Conservation (phyloP, 2,888 invertebrate species). For the Phragmatobia fuliginosa region DNA sequence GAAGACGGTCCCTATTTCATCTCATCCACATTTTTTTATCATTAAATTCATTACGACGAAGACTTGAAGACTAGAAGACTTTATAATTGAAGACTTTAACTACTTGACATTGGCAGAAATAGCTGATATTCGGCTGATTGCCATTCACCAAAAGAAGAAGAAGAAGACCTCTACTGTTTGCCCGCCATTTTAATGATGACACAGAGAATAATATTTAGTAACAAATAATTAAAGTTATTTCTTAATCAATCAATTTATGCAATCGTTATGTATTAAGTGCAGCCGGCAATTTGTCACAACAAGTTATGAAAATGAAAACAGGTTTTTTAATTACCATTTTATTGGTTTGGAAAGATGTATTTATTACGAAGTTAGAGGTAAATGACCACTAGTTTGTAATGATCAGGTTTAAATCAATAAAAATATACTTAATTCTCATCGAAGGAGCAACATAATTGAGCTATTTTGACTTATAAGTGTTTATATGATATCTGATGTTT, state of each 20-base stretch:
- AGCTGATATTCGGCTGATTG: no score
- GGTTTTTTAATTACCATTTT: neutral
- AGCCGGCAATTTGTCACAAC: neutral
- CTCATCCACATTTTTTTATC: no score
- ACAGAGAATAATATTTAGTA: neutral
- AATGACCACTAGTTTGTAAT: neutral
- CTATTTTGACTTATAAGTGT: neutral
- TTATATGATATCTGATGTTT: no score
- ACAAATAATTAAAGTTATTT: neutral
- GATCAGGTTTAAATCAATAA: neutral
- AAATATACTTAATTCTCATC: neutral
- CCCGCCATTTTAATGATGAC: neutral
- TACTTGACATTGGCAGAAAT: no score
- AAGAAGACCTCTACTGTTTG: no score
- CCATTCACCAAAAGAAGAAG: no score
- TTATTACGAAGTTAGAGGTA: neutral
- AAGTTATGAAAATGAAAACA: neutral
- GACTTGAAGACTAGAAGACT: no score
- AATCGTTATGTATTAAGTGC: neutral
- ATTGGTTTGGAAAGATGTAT: neutral
- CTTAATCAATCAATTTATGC: neutral
- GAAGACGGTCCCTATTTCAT: no score
- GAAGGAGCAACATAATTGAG: neutral
- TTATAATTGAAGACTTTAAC: no score
- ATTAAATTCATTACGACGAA: no score